These are phyloP conservation scores for Amphipoea lucens DNA, from an alignment of 2,888 invertebrate species.

Conservation along the genomic window DNA sequence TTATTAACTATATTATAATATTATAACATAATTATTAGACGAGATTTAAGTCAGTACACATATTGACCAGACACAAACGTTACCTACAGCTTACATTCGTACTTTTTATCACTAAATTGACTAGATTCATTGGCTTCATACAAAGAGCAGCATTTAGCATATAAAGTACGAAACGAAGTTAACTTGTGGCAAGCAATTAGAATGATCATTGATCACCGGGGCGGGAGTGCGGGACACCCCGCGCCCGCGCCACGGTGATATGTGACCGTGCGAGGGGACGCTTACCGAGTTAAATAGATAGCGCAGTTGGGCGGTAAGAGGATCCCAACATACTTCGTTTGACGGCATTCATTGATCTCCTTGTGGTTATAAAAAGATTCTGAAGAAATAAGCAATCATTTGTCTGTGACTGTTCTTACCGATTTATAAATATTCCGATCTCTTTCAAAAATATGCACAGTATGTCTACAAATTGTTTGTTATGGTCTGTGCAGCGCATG, in stretches of 20 bases:
- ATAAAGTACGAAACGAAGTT: background rate
- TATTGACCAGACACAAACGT: background rate
- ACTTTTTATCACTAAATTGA: background rate
- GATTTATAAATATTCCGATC: background rate
- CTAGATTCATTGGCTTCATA: background rate
- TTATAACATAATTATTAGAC: too few species aligned
- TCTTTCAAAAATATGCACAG: background rate
- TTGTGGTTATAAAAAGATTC: background rate
- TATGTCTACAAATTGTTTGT: background rate
- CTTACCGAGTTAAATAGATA: conserved; percentile 1
- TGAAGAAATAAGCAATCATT: background rate
- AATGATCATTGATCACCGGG: background rate
- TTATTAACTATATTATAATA: background rate
- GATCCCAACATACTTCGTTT: conserved; percentile 3
- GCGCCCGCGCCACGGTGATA: background rate
- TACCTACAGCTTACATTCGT: background rate
- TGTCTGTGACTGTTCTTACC: background rate
- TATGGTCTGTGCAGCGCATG: background rate
- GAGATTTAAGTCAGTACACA: background rate
- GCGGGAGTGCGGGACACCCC: background rate
- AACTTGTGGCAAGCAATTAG: background rate
- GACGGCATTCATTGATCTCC: background rate
- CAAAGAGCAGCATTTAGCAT: background rate
- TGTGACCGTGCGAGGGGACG: background rate
- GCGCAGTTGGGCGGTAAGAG: background rate